Base-by-base conservation (phyloP, 2,888 invertebrate genomes). In the Acanthopleura granulata region DNA sequence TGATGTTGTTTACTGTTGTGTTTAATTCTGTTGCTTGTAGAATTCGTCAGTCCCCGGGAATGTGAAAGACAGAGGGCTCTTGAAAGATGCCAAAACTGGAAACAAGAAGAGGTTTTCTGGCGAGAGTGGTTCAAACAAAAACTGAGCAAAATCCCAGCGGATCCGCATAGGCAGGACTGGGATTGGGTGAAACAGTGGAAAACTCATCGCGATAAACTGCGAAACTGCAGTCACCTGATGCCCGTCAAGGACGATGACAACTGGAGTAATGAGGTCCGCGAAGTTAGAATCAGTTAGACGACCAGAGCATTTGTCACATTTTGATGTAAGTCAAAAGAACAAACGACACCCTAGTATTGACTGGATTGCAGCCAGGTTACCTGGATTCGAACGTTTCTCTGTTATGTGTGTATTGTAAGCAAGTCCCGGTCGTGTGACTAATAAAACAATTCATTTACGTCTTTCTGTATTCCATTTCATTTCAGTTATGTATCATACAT, bases 261-360 rank as follows among this genome's bases (percentile, higher is more conserved):
- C 66, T 66, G 66, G 66, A 66, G 66, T 27, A 27, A 66, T 6
- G 66, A 66, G 29, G 25, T 27, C 25, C 22, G 66, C 22, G 66
- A 66, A 27, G 25, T 22, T 22, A 66, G 66, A 40, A 9, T 40
- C 40, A 40, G 40, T 9, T 40, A 40, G 40, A 40, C 40, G 9
- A 40, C 40, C 40, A 40, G 40, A 40, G 9, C 40, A 40, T 40
- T 3, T 40, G 9, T 40, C 40, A 40, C 40, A 40, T 40, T 40
- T 40, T 40, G 40, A 9, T 40, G 40, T 6, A n/a, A n/a, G n/a
- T n/a, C n/a, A n/a, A n/a, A n/a, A n/a, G n/a, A 3, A 40, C 40
- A 40, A 40, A 9, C 40, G 3, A 6, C 40, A 9, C n/a, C n/a
- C n/a, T 9, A 40, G 40, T 40, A 40, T 9, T 40, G 40, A 40